Evolutionary conservation across 64 coral and sea anemone species (phyloP).

Genomic region (Cladopsammia gracilis): DNA sequence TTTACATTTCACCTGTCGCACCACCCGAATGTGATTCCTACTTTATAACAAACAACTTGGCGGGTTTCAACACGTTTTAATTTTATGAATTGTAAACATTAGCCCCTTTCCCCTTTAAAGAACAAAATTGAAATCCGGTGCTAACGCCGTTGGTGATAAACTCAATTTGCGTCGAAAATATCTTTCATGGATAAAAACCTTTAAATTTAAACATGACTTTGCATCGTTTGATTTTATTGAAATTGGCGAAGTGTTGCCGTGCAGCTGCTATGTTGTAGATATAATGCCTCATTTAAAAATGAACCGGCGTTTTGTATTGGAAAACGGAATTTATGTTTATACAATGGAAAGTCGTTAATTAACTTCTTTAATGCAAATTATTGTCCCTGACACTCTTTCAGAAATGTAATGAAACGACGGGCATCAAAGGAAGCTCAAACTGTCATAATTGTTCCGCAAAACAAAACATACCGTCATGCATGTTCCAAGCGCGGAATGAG

Average conservation of each 20-base stretch:
- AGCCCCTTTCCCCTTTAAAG: background rate
- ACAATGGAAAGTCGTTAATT: background rate
- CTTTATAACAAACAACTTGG: background rate
- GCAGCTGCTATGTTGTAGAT: background rate
- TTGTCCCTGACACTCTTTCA: no score
- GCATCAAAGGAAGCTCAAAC: no score
- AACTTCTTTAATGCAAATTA: no score
- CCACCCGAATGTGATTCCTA: background rate
- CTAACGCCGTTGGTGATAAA: background rate
- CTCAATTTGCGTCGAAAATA: background rate
- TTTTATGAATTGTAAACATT: constrained; percentile 11
- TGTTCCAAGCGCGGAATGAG: no score
- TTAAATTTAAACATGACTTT: no score
- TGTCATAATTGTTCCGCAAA: no score
- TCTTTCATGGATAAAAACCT: background rate
- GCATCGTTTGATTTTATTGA: no score
- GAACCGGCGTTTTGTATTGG: background rate
- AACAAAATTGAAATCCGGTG: constrained; percentile 18
- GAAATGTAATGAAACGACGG: no score
- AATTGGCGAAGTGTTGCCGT: no score
- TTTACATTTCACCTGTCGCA: background rate
- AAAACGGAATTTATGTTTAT: background rate
- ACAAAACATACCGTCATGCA: no score
- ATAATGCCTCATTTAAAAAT: background rate
- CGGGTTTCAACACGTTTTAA: background rate